Conservation (phyloP, 2,113 vertebrate species). For the Castor canadensis region DNA sequence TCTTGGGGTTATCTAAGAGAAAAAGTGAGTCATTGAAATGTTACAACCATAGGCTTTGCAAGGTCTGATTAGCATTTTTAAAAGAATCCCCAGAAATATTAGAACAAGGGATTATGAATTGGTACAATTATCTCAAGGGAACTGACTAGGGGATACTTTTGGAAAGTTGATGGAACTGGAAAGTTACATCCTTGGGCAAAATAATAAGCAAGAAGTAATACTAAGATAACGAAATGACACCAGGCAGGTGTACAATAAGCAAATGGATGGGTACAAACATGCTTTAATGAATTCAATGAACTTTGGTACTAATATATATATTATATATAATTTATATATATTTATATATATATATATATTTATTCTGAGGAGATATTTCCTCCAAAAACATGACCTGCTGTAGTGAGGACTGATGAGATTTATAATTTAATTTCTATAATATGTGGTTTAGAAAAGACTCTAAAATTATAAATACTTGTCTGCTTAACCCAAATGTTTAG, state of each 20-base stretch:
- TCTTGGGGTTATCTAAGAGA: neutral
- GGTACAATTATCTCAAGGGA: neutral
- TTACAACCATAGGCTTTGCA: neutral
- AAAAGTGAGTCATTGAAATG: neutral
- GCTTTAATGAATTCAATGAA: neutral
- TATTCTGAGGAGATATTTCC: no score
- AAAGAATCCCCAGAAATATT: neutral
- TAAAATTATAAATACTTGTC: neutral
- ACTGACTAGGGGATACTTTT: neutral
- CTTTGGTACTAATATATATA: no score
- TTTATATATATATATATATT: no score
- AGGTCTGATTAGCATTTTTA: neutral
- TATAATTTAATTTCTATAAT: neutral
- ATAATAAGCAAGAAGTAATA: neutral
- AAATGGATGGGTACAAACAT: neutral
- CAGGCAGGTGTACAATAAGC: neutral
- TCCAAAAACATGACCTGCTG: neutral
- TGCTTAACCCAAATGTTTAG: neutral
- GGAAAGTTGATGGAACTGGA: neutral
- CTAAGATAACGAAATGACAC: neutral
- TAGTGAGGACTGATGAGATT: neutral
- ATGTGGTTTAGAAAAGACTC: neutral
- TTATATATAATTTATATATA: no score
- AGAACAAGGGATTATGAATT: neutral
- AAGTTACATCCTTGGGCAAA: neutral